Evolutionary conservation across 2,888 invertebrate species (phyloP).

Genomic region (Sycophila texana): DNA sequence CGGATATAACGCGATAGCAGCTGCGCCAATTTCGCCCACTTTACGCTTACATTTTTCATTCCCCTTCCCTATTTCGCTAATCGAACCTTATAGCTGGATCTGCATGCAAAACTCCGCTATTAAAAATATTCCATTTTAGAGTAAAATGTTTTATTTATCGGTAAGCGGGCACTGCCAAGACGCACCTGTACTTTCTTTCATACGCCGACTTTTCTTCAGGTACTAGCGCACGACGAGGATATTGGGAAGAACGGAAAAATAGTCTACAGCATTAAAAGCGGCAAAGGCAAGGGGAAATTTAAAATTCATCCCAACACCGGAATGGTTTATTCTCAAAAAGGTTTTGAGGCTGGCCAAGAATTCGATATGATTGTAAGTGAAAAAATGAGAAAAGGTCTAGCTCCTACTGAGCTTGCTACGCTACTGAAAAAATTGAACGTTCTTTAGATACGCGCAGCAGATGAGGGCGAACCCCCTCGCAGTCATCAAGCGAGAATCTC

Average conservation of each 20-base stretch:
- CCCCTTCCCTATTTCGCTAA: too few species aligned
- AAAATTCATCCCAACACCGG: slow-evolving; percentile 89
- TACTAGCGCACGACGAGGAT: slow-evolving; percentile 90
- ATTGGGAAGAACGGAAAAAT: slow-evolving; percentile 88
- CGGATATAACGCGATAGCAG: too few species aligned
- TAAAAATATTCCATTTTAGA: too few species aligned
- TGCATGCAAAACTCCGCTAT: too few species aligned
- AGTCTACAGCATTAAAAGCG: slow-evolving; percentile 88
- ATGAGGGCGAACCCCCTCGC: slow-evolving; percentile 85
- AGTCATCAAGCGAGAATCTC: slow-evolving; percentile 86
- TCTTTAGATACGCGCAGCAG: slow-evolving; percentile 88
- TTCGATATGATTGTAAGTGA: slow-evolving; percentile 81
- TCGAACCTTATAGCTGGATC: too few species aligned
- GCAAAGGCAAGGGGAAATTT: slow-evolving; percentile 87
- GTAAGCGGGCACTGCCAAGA: too few species aligned
- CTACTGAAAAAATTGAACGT: neutral
- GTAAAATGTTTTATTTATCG: too few species aligned
- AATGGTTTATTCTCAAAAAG: slow-evolving; percentile 86
- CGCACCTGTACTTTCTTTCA: too few species aligned
- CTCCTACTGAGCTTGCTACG: too few species aligned
- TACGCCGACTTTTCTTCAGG: slow-evolving; percentile 75
- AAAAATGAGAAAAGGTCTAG: neutral
- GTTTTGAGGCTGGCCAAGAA: slow-evolving; percentile 83
- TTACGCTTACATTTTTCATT: too few species aligned
- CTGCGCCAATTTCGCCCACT: slow-evolving; percentile 1